Evolutionary conservation across 2,797 vertebrate species (phyloP).

Genomic region (Hydrocynus forskahlii): DNA sequence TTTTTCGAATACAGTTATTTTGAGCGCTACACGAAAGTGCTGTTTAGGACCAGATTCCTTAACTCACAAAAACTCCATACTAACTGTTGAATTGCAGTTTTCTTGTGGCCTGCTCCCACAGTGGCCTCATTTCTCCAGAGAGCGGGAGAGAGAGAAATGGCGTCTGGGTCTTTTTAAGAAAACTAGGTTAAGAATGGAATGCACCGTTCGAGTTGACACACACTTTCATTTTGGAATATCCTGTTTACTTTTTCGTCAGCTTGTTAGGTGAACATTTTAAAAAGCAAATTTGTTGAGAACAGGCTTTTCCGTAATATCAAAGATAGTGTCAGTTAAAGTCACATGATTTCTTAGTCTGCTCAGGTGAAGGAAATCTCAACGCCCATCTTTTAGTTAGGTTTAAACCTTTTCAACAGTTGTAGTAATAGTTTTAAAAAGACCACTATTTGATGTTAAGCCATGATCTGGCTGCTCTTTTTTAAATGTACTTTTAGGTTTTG

Average conservation of each 20-base stretch:
- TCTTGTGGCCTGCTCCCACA: not conserved
- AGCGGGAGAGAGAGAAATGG: not conserved
- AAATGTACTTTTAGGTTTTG: not conserved
- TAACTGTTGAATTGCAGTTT: not conserved
- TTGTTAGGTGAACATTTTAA: too few relatives aligned
- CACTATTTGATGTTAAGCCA: not conserved
- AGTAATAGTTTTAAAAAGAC: not conserved
- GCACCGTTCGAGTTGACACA: not conserved
- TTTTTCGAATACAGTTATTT: not conserved
- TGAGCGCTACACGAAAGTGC: not conserved
- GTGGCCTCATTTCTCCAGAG: not conserved
- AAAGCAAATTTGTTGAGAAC: not conserved
- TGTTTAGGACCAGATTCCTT: not conserved
- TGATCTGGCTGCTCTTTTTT: not conserved
- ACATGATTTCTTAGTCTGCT: constrained; percentile 1
- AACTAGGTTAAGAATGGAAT: not conserved
- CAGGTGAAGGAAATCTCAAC: not conserved
- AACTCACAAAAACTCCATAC: not conserved
- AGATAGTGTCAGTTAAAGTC: not conserved
- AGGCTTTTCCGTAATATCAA: not conserved
- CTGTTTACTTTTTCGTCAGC: not conserved
- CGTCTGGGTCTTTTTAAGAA: not conserved
- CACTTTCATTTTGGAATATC: not conserved
- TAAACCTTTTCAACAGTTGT: not conserved
- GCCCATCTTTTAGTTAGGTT: too few relatives aligned